Evolutionary conservation across 2,888 invertebrate genomes (phyloP), one percentile per base, ranked within the genome.

Genomic region (Horisme vitalbata): DNA sequence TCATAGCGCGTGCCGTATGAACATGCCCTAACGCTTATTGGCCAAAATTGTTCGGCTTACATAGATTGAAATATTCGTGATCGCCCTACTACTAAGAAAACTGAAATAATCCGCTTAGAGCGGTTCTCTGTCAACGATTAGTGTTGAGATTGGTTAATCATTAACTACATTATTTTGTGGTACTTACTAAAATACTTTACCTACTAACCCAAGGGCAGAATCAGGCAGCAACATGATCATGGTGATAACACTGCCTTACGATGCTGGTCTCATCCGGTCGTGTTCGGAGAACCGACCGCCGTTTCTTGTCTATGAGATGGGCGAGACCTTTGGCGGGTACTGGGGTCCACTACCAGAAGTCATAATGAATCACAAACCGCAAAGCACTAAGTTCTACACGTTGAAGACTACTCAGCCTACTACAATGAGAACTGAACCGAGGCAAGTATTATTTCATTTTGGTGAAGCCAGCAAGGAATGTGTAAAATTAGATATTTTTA

Each of bases 291-390:
- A 59, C 20, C 52, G 59, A 2, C 62, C 75, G 30, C 87, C 85
- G 58, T 45, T 89, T 12, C 27, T 75, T 3, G 76, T 88, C 6
- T 83, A 83, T 33, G 82, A 81, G 41, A 66, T 86, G 54, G 78
- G 79, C 0, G 87, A 87, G 59, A 83, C 83, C 0, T 86, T 80
- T 41, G 86, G 87, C 0, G 86, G 85, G 0, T 88, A 87, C 52
- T 88, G 87, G 88, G 86, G 79, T 0, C 67, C 75, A 1, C 32
- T 84, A 14, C 79, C 83, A 0, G 66, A 79, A n/a, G 48, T 49
- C 7, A 23, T 79, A 20, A 48, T 79, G 31, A 59, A 52, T 7
- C 48, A 49, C 3, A 30, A 56, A 2, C 35, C 52, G 0, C 15
- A 26, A 0, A 57, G 57, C 2, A 53, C 67, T 1, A 60, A 56